A percentile compares a stretch with the other conserved stretches of the same genome.
Conservation (phyloP, 2,113 vertebrate species). For the Colistium nudipinnis region DNA sequence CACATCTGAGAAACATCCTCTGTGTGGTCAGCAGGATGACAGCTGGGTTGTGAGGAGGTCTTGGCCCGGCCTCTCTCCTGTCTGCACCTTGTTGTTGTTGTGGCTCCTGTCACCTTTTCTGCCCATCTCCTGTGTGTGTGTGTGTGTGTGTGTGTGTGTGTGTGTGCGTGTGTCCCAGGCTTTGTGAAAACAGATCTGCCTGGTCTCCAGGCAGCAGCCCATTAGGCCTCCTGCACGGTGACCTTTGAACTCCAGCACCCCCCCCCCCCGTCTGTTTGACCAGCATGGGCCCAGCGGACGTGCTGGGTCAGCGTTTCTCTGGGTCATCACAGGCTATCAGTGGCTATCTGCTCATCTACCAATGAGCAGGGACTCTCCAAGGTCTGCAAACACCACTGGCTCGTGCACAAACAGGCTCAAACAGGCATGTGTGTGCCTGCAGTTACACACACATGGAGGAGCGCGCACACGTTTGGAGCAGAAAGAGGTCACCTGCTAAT, state of each 20-base stretch:
- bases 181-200: conserved; percentile 78
- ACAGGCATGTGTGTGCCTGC: conserved; percentile 24
- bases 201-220: conserved; percentile 74
- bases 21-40: conserved; percentile 69
- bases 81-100: conserved; percentile 77
- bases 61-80: conserved; percentile 54
- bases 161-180: conserved; percentile 18
- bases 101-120: conserved; percentile 59
- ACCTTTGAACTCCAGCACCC: conserved; percentile 71
- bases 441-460: conserved; percentile 3
- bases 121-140: conserved; percentile 2
- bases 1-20: conserved; percentile 61
- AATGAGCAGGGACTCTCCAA: conserved; percentile 57
- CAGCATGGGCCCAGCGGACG: conserved; percentile 56
- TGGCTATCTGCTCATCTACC: conserved; percentile 70
- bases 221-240: conserved; percentile 71
- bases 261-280: too few relatives aligned
- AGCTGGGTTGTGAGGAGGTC: conserved; percentile 45
- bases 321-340: conserved; percentile 78
- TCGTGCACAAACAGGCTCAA: conserved; percentile 31
- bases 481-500: conserved; percentile 16
- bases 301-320: conserved; percentile 64
- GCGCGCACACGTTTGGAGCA: neutral
- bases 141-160: neutral
- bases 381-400: conserved; percentile 70